Evolutionary conservation across 2,113 vertebrate species (phyloP).

Genomic region (Spheniscus mendiculus): DNA sequence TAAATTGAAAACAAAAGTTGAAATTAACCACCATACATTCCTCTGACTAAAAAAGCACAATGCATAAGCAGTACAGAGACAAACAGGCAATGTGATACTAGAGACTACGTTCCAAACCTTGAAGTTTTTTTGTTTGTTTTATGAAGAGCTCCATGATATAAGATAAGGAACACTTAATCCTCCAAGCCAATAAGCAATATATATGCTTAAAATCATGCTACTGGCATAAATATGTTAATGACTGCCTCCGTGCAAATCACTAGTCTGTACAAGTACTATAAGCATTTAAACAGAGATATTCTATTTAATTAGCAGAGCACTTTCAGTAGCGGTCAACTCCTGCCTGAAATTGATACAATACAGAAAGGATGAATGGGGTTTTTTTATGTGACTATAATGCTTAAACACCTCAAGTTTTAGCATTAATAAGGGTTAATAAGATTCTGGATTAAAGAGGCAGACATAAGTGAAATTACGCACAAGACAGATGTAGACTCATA

Average conservation of each 20-base stretch:
- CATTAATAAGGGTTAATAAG: background rate
- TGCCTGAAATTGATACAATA: background rate
- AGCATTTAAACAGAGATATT: background rate
- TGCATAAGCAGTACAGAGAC: background rate
- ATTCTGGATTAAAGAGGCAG: background rate
- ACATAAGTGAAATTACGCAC: background rate
- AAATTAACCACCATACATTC: constrained; percentile 44
- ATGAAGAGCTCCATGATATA: background rate
- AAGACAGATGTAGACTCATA: background rate
- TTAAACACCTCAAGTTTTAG: background rate
- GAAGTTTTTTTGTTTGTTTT: constrained; percentile 21
- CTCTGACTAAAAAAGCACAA: background rate
- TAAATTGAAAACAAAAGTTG: constrained; percentile 76
- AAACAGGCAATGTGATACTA: background rate
- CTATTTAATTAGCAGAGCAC: background rate
- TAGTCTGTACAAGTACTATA: background rate
- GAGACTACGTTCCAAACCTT: background rate
- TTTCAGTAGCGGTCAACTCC: background rate
- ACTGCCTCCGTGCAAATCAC: background rate
- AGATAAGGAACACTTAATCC: background rate
- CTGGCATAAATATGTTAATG: background rate
- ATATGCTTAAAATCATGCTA: background rate
- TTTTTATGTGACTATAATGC: background rate
- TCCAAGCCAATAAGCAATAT: background rate
- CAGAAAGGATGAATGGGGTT: background rate